Evolutionary conservation across 2,113 vertebrate genomes (phyloP).

Genomic region (Hippocampus abdominalis): DNA sequence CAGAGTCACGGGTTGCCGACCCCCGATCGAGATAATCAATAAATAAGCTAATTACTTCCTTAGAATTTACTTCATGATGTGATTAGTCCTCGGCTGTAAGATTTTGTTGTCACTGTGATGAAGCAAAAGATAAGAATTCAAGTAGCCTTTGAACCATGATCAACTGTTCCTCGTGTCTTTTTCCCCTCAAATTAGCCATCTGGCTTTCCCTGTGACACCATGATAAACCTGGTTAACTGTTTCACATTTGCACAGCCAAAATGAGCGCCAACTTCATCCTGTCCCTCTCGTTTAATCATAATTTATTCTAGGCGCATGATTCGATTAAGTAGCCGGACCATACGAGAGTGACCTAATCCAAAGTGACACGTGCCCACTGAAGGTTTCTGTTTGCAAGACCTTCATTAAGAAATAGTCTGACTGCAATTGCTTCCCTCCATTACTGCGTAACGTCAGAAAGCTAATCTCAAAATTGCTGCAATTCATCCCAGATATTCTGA

Average conservation of each 20-base stretch:
- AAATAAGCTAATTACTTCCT: neutral
- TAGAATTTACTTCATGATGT: neutral
- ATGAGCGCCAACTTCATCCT: neutral
- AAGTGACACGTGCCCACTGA: conserved; percentile 14
- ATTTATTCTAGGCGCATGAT: conserved; percentile 4
- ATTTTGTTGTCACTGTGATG: neutral
- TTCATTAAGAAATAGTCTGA: conserved; percentile 53
- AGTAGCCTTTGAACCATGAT: neutral
- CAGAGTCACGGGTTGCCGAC: too few species aligned
- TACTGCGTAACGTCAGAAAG: conserved; percentile 59
- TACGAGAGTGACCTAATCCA: conserved; percentile 8
- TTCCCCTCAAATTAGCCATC: neutral
- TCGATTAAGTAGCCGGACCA: conserved; percentile 5
- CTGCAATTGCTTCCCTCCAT: conserved; percentile 52
- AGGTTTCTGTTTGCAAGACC: conserved; percentile 44
- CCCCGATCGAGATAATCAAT: neutral
- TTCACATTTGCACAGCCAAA: neutral
- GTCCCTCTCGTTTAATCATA: neutral
- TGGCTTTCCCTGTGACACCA: neutral
- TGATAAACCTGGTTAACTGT: neutral
- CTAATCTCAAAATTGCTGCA: conserved; percentile 71
- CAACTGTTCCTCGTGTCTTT: neutral
- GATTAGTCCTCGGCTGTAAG: neutral
- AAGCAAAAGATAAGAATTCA: neutral
- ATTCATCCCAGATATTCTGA: conserved; percentile 64